Evolutionary conservation across 2,113 vertebrate genomes (phyloP).

Genomic region (Oryzias woworae): DNA sequence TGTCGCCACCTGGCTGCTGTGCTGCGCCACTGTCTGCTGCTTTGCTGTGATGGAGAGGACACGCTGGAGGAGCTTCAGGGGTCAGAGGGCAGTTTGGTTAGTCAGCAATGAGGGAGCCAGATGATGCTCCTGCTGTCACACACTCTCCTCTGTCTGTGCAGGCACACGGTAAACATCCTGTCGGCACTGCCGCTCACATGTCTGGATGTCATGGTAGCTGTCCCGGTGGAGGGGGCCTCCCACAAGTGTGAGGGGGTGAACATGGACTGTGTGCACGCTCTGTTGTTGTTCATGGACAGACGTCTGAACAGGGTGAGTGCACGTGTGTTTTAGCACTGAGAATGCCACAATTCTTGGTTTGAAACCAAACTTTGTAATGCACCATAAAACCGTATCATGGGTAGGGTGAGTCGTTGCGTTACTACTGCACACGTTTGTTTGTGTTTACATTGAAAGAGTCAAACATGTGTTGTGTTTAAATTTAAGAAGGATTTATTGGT

Average conservation of each 20-base stretch:
- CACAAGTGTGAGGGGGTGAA: constrained; percentile 71
- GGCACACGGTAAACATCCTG: constrained; percentile 81
- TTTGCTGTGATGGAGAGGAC: constrained; percentile 58
- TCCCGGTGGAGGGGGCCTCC: constrained; percentile 47
- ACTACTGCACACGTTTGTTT: too few relatives aligned
- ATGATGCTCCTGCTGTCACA: too few relatives aligned
- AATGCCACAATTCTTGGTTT: too few relatives aligned
- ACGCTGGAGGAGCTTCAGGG: constrained; percentile 64
- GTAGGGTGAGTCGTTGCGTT: too few relatives aligned
- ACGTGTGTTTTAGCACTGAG: not conserved
- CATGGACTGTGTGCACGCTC: constrained; percentile 76
- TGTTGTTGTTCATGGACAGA: constrained; percentile 67
- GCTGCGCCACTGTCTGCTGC: constrained; percentile 63
- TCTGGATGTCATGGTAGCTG: constrained; percentile 72
- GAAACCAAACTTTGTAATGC: too few relatives aligned
- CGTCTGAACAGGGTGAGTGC: constrained; percentile 57
- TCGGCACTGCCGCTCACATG: constrained; percentile 80
- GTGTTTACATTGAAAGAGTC: too few relatives aligned
- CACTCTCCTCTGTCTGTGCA: constrained; percentile 16
- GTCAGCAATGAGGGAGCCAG: too few relatives aligned
- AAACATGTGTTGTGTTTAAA: too few relatives aligned
- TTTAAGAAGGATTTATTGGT: too few relatives aligned
- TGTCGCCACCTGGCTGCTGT: constrained; percentile 70
- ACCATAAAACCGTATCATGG: too few relatives aligned
- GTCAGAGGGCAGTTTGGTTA: constrained; percentile 26